These are phyloP conservation scores for Pseudochromis fuscus DNA, from an alignment of 2,797 vertebrate species.

Conservation along the genomic window DNA sequence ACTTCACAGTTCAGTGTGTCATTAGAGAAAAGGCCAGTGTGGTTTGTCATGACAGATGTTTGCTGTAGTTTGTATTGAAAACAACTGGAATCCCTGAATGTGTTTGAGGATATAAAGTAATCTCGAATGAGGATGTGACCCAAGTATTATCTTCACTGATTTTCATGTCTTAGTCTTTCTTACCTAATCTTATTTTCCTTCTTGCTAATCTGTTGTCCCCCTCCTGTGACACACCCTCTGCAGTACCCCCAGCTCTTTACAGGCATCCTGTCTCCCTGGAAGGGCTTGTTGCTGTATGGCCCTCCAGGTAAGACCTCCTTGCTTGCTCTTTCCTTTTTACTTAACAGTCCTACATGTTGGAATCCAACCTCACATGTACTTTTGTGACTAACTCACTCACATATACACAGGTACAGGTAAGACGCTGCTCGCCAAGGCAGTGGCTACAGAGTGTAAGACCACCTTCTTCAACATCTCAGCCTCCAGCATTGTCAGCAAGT, in stretches of 20 bases:
- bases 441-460: constrained; percentile 95
- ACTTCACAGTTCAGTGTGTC: too few relatives aligned
- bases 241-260: constrained; percentile 96
- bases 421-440: constrained; percentile 96
- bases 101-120: not conserved
- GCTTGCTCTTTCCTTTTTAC: too few relatives aligned
- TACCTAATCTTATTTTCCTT: not conserved
- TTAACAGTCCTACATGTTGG: not conserved
- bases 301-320: constrained; percentile 87
- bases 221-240: constrained; percentile 5
- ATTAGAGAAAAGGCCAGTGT: too few relatives aligned
- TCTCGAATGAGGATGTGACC: too few relatives aligned
- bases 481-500: constrained; percentile 98
- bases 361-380: not conserved
- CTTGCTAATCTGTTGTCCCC: not conserved
- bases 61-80: too few relatives aligned
- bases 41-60: too few relatives aligned
- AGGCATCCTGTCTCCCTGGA: constrained; percentile 96
- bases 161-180: not conserved
- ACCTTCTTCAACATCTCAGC: constrained; percentile 99
- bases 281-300: constrained; percentile 93
- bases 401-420: constrained; percentile 92
- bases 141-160: not conserved
- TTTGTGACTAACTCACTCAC: not conserved
- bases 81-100: too few relatives aligned